A percentile compares a stretch with the other conserved stretches of the same genome.
Conservation (phyloP, 1,140 invertebrate species). For the Trinorchestia longiramus region DNA sequence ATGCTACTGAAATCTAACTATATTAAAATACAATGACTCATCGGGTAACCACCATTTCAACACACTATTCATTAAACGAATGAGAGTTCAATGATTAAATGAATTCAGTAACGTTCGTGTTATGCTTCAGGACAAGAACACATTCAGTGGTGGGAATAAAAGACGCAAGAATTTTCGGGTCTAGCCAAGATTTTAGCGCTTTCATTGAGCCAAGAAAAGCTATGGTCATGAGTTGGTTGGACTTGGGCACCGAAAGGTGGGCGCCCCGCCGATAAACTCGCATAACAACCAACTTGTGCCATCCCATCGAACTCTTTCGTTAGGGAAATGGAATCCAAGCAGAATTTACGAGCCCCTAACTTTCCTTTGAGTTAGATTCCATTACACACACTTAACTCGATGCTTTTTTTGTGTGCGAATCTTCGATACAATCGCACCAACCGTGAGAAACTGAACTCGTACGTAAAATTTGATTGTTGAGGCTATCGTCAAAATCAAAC, state of each 20-base stretch:
- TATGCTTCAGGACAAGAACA: background rate
- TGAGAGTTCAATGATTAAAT: background rate
- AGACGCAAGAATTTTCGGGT: background rate
- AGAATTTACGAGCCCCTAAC: background rate
- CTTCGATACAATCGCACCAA: no score
- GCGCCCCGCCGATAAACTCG: slow-evolving; percentile 1
- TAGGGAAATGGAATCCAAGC: background rate
- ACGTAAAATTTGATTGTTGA: no score
- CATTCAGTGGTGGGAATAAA: background rate
- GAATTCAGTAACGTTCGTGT: background rate
- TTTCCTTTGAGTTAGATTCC: slow-evolving; percentile 26
- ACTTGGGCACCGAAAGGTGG: background rate
- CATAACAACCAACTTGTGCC: slow-evolving; percentile 41
- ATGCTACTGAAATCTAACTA: no score
- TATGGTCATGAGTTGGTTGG: background rate
- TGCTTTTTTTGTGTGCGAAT: background rate
- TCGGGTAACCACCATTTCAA: background rate
- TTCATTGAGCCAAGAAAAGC: background rate
- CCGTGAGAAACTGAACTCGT: no score
- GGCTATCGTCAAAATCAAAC: no score
- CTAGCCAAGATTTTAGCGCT: background rate
- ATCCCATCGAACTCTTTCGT: slow-evolving; percentile 22
- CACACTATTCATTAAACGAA: background rate
- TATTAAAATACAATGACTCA: no score
- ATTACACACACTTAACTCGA: slow-evolving; percentile 30